Conservation (phyloP, 2,888 invertebrate species). For the Meloe dianella region DNA sequence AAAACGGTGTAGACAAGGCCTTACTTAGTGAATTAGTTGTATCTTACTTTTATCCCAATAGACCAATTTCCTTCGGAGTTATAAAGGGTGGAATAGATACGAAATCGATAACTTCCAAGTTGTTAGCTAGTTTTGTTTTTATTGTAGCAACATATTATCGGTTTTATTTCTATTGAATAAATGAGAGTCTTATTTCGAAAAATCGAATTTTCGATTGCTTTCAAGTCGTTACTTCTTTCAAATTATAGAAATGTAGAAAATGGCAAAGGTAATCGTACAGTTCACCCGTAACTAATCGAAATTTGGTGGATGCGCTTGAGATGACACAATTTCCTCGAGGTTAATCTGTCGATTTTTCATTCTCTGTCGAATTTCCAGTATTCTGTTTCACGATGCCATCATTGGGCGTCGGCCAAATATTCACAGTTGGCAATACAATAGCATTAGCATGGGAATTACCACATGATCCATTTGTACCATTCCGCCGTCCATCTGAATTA, state of each 20-base stretch:
- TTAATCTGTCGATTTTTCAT: not conserved
- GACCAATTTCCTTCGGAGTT: not conserved
- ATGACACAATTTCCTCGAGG: not conserved
- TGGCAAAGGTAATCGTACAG: not conserved
- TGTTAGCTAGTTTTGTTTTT: not conserved
- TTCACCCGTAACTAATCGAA: not conserved
- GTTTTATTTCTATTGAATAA: not conserved
- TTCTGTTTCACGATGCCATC: conserved; percentile 69
- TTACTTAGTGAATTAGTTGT: not conserved
- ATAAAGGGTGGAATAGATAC: not conserved
- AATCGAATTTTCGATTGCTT: not conserved
- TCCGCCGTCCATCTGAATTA: conserved; percentile 35
- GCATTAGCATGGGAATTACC: conserved; percentile 81
- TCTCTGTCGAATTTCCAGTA: conserved; percentile 56
- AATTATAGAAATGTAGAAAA: not conserved
- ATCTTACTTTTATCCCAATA: not conserved
- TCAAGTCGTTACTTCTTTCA: not conserved
- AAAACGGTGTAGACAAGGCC: not conserved
- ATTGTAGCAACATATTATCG: not conserved
- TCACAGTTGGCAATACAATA: conserved; percentile 75
- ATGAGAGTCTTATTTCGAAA: not conserved
- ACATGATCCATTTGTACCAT: conserved; percentile 62
- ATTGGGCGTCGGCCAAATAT: conserved; percentile 63
- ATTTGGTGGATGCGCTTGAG: conserved; percentile 3
- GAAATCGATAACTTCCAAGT: not conserved